Evolutionary conservation across 2,113 vertebrate species (phyloP).

Genomic region (Ascaphus truei): DNA sequence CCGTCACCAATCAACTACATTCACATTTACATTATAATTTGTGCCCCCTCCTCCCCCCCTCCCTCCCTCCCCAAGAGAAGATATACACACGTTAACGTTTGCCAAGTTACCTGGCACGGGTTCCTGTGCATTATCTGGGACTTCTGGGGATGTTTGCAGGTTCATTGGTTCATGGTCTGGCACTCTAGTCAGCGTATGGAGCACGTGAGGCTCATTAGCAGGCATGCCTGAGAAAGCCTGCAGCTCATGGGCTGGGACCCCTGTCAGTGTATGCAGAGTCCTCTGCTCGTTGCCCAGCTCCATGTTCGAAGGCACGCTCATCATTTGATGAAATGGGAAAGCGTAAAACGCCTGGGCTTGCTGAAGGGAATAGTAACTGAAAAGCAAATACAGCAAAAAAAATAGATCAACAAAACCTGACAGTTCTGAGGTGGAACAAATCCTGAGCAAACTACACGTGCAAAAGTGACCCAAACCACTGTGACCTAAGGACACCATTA

Average conservation of each 20-base stretch:
- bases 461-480: too few relatives aligned
- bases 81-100: too few relatives aligned
- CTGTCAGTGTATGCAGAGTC: conserved; percentile 24
- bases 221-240: conserved; percentile 24
- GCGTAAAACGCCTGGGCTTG: conserved; percentile 61
- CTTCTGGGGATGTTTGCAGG: background rate
- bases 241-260: conserved; percentile 21
- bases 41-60: too few relatives aligned
- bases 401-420: too few relatives aligned
- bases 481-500: too few relatives aligned
- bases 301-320: conserved; percentile 49
- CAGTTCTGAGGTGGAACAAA: too few relatives aligned
- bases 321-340: conserved; percentile 53
- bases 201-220: conserved; percentile 14
- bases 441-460: too few relatives aligned
- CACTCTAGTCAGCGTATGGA: conserved; percentile 15
- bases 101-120: conserved; percentile 58
- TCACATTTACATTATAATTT: too few relatives aligned
- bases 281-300: conserved; percentile 45
- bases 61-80: too few relatives aligned
- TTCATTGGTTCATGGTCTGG: background rate
- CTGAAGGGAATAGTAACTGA: conserved; percentile 62
- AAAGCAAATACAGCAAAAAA: too few relatives aligned
- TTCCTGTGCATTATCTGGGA: conserved; percentile 48
- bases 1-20: too few relatives aligned